A percentile compares a stretch with the other conserved stretches of the same genome.
Conservation (phyloP, 2,888 invertebrate genomes). For the Halictus quadricinctus region DNA sequence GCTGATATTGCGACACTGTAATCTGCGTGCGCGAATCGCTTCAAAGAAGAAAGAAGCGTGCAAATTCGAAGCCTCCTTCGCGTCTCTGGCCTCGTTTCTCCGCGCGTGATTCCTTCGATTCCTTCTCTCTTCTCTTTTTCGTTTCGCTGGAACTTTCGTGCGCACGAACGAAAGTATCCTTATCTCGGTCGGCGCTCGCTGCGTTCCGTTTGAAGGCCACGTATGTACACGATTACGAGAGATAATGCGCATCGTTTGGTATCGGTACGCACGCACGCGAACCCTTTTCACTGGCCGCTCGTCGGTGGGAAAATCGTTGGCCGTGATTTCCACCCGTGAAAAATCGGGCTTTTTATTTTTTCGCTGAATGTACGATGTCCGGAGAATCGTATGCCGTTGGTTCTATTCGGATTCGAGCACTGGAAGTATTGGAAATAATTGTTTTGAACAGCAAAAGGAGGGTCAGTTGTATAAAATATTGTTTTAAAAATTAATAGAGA, state of each 20-base stretch:
- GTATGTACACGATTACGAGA: slow-evolving; percentile 77
- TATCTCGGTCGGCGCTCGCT: slow-evolving; percentile 75
- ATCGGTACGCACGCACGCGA: slow-evolving; percentile 43
- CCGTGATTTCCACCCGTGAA: not conserved
- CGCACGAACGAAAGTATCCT: slow-evolving; percentile 67
- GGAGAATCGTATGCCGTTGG: not conserved
- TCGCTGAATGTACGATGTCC: not conserved
- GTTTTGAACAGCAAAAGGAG: no score
- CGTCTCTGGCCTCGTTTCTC: not conserved
- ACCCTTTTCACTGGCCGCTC: not conserved
- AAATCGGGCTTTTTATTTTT: no score
- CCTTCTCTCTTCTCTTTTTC: slow-evolving; percentile 33
- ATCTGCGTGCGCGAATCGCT: not conserved
- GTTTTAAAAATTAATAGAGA: no score
- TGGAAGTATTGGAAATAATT: no score
- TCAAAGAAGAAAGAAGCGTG: not conserved
- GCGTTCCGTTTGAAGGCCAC: slow-evolving; percentile 75
- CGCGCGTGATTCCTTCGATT: slow-evolving; percentile 5
- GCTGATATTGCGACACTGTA: not conserved
- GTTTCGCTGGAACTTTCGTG: slow-evolving; percentile 63
- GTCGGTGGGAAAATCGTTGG: not conserved
- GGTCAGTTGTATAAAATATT: no score
- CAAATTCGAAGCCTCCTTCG: not conserved
- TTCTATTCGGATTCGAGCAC: no score
- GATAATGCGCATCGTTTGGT: slow-evolving; percentile 52